A percentile compares a stretch with the other conserved stretches of the same genome.
phyloP scores from a whole-genome alignment of 1,140 invertebrate genomes.

The Drosophila littoralis region DNA sequence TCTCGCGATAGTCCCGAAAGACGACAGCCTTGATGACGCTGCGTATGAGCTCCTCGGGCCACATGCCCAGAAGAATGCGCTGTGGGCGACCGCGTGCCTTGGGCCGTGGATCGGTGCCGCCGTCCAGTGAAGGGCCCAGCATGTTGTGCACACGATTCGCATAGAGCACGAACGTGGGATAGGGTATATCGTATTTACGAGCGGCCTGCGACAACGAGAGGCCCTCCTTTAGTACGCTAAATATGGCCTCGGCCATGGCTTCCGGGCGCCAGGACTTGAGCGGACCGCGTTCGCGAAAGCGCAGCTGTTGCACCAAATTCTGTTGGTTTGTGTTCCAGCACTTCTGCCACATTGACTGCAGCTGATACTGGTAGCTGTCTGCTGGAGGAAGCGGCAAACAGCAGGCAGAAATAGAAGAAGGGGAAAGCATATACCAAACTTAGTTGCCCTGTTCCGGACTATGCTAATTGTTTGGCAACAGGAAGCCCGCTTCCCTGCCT shows the following conservation, averaged over 20 bases:
- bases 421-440: slow-evolving; percentile 38
- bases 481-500: slow-evolving; percentile 11
- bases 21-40: slow-evolving; percentile 96
- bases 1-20: slow-evolving; percentile 92
- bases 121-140: slow-evolving; percentile 94
- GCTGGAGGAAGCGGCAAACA: slow-evolving; percentile 85
- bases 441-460: slow-evolving; percentile 32
- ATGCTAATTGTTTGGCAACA: slow-evolving; percentile 40
- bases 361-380: slow-evolving; percentile 97
- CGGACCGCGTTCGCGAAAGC: slow-evolving; percentile 95
- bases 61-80: slow-evolving; percentile 94
- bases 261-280: slow-evolving; percentile 96
- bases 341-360: slow-evolving; percentile 97
- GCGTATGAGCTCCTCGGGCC: slow-evolving; percentile 96
- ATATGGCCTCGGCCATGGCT: slow-evolving; percentile 97
- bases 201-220: slow-evolving; percentile 94
- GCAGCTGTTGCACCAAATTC: slow-evolving; percentile 92
- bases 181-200: slow-evolving; percentile 96
- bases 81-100: slow-evolving; percentile 95
- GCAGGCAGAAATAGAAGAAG: slow-evolving; percentile 51
- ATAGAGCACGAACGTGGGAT: slow-evolving; percentile 97
- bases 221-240: slow-evolving; percentile 95
- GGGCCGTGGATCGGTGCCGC: slow-evolving; percentile 93
- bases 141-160: slow-evolving; percentile 97
- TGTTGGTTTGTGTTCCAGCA: slow-evolving; percentile 95